A percentile compares a stretch with the other conserved stretches of the same genome.
Conservation (phyloP, 2,797 vertebrate species). For the Sebastolobus alascanus region DNA sequence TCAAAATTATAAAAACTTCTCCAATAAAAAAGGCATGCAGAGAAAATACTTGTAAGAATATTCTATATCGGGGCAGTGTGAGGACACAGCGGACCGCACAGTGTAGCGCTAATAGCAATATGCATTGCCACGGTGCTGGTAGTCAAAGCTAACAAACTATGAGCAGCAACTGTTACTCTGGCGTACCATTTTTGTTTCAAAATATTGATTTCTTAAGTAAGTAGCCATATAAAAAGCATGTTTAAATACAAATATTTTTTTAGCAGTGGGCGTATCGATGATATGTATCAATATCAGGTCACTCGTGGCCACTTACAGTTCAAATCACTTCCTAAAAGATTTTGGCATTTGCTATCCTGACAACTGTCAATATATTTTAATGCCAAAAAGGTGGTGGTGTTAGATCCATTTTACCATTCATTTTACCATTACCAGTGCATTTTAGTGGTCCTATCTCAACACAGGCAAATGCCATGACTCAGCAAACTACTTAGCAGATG, state of each 20-base stretch:
- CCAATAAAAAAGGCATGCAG: background rate
- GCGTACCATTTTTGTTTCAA: no score
- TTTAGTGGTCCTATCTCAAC: constrained; percentile 3
- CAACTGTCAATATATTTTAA: background rate
- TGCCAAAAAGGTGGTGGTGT: background rate
- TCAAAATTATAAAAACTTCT: constrained; percentile 5
- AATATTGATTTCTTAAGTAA: no score
- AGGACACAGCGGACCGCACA: background rate
- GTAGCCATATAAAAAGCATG: no score
- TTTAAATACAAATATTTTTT: no score
- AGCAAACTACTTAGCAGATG: constrained; percentile 20
- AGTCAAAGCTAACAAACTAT: constrained; percentile 6
- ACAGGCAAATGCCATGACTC: constrained; percentile 28
- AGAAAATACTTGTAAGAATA: background rate
- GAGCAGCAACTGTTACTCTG: background rate
- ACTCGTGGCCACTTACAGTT: background rate
- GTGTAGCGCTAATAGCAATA: background rate
- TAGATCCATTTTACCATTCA: background rate
- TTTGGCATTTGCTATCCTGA: background rate
- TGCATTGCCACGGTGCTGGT: background rate
- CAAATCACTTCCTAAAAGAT: background rate
- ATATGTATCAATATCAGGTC: no score
- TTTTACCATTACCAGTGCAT: background rate
- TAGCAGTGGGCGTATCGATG: no score
- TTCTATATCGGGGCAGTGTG: background rate